Evolutionary conservation across 2,113 vertebrate genomes (phyloP), one percentile per base, ranked within the genome.

Genomic region (Antennarius striatus): DNA sequence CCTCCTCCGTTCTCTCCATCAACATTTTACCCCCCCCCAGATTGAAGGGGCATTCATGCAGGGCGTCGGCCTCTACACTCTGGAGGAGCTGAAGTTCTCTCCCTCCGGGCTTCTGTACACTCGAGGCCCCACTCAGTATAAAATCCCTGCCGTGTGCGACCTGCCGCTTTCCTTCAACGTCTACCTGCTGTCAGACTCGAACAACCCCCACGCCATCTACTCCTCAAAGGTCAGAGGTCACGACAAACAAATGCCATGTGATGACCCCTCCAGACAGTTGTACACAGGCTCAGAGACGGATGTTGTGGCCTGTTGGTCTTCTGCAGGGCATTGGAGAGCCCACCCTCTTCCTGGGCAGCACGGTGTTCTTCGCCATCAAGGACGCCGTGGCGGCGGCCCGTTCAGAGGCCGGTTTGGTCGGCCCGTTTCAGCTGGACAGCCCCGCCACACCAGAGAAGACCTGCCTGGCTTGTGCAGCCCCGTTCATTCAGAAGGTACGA

Each of bases 21-120:
- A 1, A 5, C 28, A 11, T 10, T 8, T 3, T 42, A 15, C 10
- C 36, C 3, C 10, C 29, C 29, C 50, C 73, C 89, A 95, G 94
- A 94, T 95, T 65, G 94, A 96, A 87, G 95, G 95, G 16, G 91
- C 93, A 0, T 96, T 96, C 86, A 90, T 90, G 54, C 95, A 96
- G 79, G 95, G 94, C 11, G 51, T 95, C 82, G 94, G 95, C 43
- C 90, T 95, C 57, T 95, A 86, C 86, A 96, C 95, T 32, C 76
- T 93, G 88, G 95, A 96, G 75, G 93, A 96, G 77, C 71, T 96
- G 36, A 93, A 93, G 68, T 96, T 90, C 55, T 94, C 94, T 65
- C 89, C 94, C 7, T 86, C 92, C 8, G 94, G 95, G 36, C 75
- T 88, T 12, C 87, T 96, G 28, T 91, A 51, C 85, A 92, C 93